Conservation (phyloP, 2,797 vertebrate genomes). For the Notolabrus celidotus region DNA sequence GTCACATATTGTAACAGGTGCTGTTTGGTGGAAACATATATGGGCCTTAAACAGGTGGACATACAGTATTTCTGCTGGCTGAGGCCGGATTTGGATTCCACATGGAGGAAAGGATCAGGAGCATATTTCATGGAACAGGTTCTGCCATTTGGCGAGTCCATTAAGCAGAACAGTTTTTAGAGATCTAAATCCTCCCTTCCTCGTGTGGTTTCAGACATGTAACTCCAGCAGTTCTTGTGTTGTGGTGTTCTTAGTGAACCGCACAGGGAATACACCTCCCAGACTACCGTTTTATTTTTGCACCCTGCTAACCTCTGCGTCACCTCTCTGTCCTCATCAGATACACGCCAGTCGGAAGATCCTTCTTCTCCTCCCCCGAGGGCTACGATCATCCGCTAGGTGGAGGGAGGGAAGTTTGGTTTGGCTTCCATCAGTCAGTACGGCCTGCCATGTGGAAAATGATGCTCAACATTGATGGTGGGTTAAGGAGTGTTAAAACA, state of each 20-base stretch:
- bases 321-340: slow-evolving; percentile 71
- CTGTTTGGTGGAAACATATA: not conserved
- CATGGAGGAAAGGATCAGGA: slow-evolving; percentile 12
- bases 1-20: slow-evolving; percentile 13
- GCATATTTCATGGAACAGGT: slow-evolving; percentile 8
- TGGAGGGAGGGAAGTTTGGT: slow-evolving; percentile 98
- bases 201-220: slow-evolving; percentile 15
- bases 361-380: slow-evolving; percentile 98
- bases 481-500: slow-evolving; percentile 49
- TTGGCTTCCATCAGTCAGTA: slow-evolving; percentile 98
- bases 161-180: slow-evolving; percentile 34
- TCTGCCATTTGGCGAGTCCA: slow-evolving; percentile 31
- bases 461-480: slow-evolving; percentile 99
- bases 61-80: slow-evolving; percentile 2
- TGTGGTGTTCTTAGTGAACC: slow-evolving; percentile 25
- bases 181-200: slow-evolving; percentile 9
- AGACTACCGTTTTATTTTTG: not conserved
- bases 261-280: slow-evolving; percentile 9
- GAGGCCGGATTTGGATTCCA: slow-evolving; percentile 3
- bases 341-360: slow-evolving; percentile 97
- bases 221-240: slow-evolving; percentile 6
- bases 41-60: not conserved
- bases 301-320: slow-evolving; percentile 8
- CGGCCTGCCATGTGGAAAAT: slow-evolving; percentile 99
- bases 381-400: slow-evolving; percentile 97